Evolutionary conservation across 2,888 invertebrate species (phyloP).

Genomic region (Ganaspis brasiliensis): DNA sequence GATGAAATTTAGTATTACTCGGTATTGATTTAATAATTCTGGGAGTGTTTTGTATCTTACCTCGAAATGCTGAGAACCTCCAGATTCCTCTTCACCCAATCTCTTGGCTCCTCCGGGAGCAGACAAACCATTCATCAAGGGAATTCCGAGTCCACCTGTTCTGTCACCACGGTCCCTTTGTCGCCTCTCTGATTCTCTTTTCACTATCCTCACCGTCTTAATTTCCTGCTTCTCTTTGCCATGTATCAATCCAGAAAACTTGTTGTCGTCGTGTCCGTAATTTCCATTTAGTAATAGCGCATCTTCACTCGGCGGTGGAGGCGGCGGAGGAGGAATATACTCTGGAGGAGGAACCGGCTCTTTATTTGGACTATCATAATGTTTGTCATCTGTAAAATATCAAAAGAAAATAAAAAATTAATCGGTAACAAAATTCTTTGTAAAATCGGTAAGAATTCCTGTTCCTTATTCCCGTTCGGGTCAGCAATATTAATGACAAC

Average conservation of each 20-base stretch:
- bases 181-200: slow-evolving; percentile 93
- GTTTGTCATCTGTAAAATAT: slow-evolving; percentile 66
- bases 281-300: slow-evolving; percentile 69
- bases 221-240: slow-evolving; percentile 92
- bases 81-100: slow-evolving; percentile 71
- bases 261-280: slow-evolving; percentile 71
- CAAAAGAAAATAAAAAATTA: background rate
- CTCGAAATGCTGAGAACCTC: slow-evolving; percentile 73
- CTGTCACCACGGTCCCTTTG: slow-evolving; percentile 90
- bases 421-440: too few relatives aligned
- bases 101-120: slow-evolving; percentile 74
- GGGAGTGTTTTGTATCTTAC: too few relatives aligned
- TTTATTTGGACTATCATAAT: slow-evolving; percentile 68
- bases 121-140: slow-evolving; percentile 72
- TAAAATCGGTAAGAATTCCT: too few relatives aligned
- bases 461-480: too few relatives aligned
- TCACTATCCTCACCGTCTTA: slow-evolving; percentile 96
- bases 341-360: slow-evolving; percentile 72
- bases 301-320: slow-evolving; percentile 72
- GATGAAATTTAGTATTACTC: too few relatives aligned
- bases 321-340: slow-evolving; percentile 77
- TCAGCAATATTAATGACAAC: too few relatives aligned
- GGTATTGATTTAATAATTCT: too few relatives aligned
- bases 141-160: slow-evolving; percentile 78
- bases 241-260: slow-evolving; percentile 82